phyloP scores from a whole-genome alignment of 1,140 invertebrate species.

The Psix sp. region DNA sequence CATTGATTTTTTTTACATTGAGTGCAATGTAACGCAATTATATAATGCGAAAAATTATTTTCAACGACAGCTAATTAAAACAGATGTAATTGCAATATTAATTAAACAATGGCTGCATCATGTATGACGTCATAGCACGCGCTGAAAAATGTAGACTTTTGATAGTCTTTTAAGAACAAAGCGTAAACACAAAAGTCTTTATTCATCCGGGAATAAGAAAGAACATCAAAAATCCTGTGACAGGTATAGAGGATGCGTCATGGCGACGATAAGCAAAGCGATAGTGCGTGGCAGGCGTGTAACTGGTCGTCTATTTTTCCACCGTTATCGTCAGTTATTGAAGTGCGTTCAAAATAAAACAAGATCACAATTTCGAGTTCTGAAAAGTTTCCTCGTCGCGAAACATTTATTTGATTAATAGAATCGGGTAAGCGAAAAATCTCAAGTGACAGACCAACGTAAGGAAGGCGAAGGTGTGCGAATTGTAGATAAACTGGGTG shows the following conservation, averaged over 20 bases:
- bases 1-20: no score
- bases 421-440: neutral
- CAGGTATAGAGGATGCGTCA: no score
- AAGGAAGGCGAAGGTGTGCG: neutral
- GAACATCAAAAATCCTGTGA: no score
- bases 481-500: conserved; percentile 24
- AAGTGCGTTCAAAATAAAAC: no score
- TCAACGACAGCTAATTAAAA: conserved; percentile 7
- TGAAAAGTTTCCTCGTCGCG: neutral
- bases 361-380: neutral
- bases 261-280: no score
- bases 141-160: neutral
- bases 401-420: neutral
- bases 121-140: neutral
- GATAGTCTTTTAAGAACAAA: conserved; percentile 3
- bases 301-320: no score
- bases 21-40: neutral
- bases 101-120: neutral
- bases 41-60: conserved; percentile 3
- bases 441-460: neutral
- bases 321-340: no score
- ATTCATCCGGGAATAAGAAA: no score
- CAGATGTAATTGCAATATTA: conserved; percentile 1
- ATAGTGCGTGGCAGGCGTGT: no score
- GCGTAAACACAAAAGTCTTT: neutral